These are phyloP conservation scores for Hippocampus comes DNA, from an alignment of 2,113 vertebrate genomes.

Conservation along the genomic window DNA sequence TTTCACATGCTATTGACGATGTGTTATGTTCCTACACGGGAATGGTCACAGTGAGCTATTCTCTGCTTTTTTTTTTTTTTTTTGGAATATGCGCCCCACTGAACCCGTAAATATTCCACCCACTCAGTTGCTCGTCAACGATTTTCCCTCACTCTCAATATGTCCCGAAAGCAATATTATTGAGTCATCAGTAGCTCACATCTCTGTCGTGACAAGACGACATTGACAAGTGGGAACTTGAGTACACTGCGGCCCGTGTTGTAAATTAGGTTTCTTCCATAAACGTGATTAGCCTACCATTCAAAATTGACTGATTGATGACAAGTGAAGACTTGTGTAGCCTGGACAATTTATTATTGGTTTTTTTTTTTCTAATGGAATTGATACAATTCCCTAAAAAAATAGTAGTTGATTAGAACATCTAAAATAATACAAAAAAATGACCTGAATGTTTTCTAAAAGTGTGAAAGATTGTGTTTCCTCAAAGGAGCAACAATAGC, in stretches of 20 bases:
- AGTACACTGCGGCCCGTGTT: background rate
- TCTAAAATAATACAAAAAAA: background rate
- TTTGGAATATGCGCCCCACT: constrained; percentile 3
- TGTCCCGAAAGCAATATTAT: background rate
- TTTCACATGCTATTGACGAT: constrained; percentile 26
- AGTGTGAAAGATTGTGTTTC: background rate
- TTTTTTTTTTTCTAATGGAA: background rate
- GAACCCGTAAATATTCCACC: constrained; percentile 19
- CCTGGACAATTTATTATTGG: background rate
- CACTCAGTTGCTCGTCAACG: constrained; percentile 4
- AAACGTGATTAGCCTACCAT: background rate
- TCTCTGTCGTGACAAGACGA: too few species aligned
- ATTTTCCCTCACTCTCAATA: constrained; percentile 4
- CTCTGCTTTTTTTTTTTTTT: constrained; percentile 27
- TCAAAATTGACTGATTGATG: background rate
- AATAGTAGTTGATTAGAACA: background rate
- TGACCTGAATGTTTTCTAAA: background rate
- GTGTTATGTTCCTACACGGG: constrained; percentile 21
- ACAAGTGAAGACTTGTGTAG: background rate
- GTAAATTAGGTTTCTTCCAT: background rate
- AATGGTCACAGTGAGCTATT: constrained; percentile 16
- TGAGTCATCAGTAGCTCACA: background rate
- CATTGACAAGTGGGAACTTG: background rate
- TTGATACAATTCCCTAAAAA: background rate
- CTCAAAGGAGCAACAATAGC: background rate